phyloP scores from a whole-genome alignment of 2,113 vertebrate genomes.

The Herpailurus yagouaroundi region DNA sequence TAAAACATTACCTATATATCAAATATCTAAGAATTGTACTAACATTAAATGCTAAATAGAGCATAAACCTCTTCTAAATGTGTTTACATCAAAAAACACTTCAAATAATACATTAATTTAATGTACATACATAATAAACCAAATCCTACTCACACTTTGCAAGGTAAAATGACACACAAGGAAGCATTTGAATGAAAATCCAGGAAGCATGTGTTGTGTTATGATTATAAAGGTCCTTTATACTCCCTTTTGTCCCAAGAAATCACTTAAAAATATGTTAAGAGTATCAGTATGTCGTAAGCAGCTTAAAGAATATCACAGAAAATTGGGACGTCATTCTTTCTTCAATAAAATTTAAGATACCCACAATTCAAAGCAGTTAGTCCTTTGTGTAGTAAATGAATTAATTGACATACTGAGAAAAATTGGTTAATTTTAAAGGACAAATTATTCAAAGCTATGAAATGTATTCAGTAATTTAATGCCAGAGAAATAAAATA shows the following conservation, averaged over 20 bases:
- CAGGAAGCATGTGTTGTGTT: conserved; percentile 67
- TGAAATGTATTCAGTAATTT: neutral
- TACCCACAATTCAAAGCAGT: neutral
- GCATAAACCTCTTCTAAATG: neutral
- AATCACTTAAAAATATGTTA: conserved; percentile 10
- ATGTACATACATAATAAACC: conserved; percentile 62
- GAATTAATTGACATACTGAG: neutral
- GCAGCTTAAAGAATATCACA: neutral
- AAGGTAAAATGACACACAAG: conserved; percentile 72
- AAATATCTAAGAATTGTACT: conserved; percentile 66
- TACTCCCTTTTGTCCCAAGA: conserved; percentile 75
- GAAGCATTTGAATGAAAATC: conserved; percentile 77
- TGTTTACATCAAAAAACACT: neutral
- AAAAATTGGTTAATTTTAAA: neutral
- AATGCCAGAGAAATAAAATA: conserved; percentile 34
- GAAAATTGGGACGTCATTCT: neutral
- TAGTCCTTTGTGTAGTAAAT: neutral
- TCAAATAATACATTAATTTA: conserved; percentile 77
- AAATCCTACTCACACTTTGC: conserved; percentile 66
- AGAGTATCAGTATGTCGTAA: conserved; percentile 18
- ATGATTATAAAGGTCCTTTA: conserved; percentile 80
- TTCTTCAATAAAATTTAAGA: neutral
- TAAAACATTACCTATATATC: conserved; percentile 77
- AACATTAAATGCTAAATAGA: conserved; percentile 4
- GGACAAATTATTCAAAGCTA: neutral